Conservation (phyloP, 2,888 invertebrate species). For the Seira musarum region DNA sequence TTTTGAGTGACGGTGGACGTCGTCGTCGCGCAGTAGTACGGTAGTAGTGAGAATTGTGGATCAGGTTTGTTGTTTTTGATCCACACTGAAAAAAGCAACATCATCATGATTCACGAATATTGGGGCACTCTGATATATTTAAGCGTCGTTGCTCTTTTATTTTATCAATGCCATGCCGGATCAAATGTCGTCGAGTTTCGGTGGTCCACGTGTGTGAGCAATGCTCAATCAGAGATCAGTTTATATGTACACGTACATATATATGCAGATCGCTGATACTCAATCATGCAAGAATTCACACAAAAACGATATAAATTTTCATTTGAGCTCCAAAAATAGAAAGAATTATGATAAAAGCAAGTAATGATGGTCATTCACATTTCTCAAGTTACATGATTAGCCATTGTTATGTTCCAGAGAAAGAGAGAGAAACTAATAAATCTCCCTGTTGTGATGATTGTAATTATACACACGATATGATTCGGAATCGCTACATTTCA, state of each 20-base stretch:
- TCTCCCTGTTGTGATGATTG: not conserved
- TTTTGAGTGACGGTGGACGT: slow-evolving; percentile 5
- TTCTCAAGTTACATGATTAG: slow-evolving; percentile 32
- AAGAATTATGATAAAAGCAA: slow-evolving; percentile 29
- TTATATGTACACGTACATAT: too few species aligned
- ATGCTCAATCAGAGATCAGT: too few species aligned
- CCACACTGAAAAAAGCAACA: not conserved
- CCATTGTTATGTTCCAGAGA: slow-evolving; percentile 39
- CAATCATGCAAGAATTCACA: too few species aligned
- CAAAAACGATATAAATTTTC: too few species aligned
- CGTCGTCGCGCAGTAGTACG: not conserved
- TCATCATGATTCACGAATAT: too few species aligned
- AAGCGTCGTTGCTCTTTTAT: too few species aligned
- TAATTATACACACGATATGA: slow-evolving; percentile 50
- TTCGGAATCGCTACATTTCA: slow-evolving; percentile 56
- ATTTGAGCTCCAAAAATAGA: slow-evolving; percentile 3
- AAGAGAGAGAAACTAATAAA: not conserved
- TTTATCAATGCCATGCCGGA: too few species aligned
- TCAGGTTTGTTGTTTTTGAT: not conserved
- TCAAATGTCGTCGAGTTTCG: too few species aligned
- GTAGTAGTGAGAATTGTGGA: not conserved
- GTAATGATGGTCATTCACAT: slow-evolving; percentile 48
- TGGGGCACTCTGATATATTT: too few species aligned
- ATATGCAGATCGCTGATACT: too few species aligned
- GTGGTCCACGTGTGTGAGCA: too few species aligned